Evolutionary conservation across 2,797 vertebrate genomes (phyloP).

Genomic region (Naso thynnoides): DNA sequence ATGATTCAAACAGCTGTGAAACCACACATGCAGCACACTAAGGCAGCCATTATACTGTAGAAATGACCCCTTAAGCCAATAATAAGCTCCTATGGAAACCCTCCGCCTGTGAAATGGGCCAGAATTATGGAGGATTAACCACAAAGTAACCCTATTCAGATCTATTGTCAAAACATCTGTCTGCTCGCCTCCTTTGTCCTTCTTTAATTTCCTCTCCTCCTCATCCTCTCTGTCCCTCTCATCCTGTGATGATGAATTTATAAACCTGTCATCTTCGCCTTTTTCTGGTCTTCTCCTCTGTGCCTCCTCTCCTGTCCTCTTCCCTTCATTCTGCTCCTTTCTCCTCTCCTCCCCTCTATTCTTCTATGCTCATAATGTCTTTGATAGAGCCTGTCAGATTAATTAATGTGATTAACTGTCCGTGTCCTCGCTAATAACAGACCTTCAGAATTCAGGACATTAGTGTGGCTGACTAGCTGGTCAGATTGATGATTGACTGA

Average conservation of each 20-base stretch:
- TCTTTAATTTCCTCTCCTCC: constrained; percentile 67
- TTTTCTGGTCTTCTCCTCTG: constrained; percentile 13
- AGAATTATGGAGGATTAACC: constrained; percentile 66
- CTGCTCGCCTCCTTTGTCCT: constrained; percentile 60
- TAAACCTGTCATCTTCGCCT: constrained; percentile 57
- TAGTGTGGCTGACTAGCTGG: constrained; percentile 34
- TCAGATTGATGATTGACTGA: constrained; percentile 33
- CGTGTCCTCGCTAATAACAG: constrained; percentile 58
- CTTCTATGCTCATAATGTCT: constrained; percentile 57
- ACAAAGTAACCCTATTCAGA: constrained; percentile 57
- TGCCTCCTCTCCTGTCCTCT: constrained; percentile 43
- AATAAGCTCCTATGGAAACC: constrained; percentile 58
- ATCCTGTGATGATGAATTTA: constrained; percentile 58
- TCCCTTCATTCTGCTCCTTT: constrained; percentile 36
- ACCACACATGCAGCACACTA: neutral
- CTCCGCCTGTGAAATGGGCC: constrained; percentile 55
- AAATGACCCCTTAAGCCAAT: constrained; percentile 43
- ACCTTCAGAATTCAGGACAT: constrained; percentile 65
- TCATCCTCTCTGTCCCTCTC: constrained; percentile 36
- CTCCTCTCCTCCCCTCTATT: constrained; percentile 44
- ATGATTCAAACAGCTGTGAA: neutral
- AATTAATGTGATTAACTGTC: constrained; percentile 75
- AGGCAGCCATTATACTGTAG: neutral
- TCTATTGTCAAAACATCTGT: constrained; percentile 66
- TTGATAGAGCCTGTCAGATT: constrained; percentile 76